Evolutionary conservation across 1,140 invertebrate species (phyloP).

Genomic region (Drosophila mauritiana): DNA sequence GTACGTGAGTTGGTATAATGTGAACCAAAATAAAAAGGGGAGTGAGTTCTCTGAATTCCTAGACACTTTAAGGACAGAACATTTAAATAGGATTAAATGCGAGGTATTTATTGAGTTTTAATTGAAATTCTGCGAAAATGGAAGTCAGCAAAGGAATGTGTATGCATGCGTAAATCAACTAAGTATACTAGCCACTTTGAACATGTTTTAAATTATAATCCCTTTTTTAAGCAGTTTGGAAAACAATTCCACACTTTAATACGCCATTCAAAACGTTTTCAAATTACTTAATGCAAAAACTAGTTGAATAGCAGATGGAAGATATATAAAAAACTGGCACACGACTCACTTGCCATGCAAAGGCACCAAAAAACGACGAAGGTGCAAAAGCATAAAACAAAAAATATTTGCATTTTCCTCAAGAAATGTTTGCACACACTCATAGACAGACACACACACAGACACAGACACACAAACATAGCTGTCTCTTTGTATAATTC

Average conservation of each 20-base stretch:
- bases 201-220: background rate
- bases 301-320: slow-evolving; percentile 26
- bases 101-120: slow-evolving; percentile 4
- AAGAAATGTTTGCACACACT: slow-evolving; percentile 55
- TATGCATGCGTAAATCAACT: too few species aligned
- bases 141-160: too few species aligned
- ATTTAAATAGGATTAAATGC: slow-evolving; percentile 11
- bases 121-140: slow-evolving; percentile 1
- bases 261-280: slow-evolving; percentile 16
- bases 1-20: slow-evolving; percentile 48
- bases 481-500: slow-evolving; percentile 71
- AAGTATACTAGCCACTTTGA: too few species aligned
- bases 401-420: slow-evolving; percentile 70
- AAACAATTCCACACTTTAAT: background rate
- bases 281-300: slow-evolving; percentile 53
- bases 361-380: slow-evolving; percentile 27
- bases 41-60: slow-evolving; percentile 4
- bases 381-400: slow-evolving; percentile 23
- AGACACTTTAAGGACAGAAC: slow-evolving; percentile 7
- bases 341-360: slow-evolving; percentile 49
- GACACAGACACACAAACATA: slow-evolving; percentile 7
- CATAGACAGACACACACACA: slow-evolving; percentile 16
- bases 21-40: background rate
- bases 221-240: background rate
- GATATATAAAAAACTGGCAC: slow-evolving; percentile 24